Evolutionary conservation across 2,888 invertebrate genomes (phyloP).

Genomic region (Pharmacophagus antenor): DNA sequence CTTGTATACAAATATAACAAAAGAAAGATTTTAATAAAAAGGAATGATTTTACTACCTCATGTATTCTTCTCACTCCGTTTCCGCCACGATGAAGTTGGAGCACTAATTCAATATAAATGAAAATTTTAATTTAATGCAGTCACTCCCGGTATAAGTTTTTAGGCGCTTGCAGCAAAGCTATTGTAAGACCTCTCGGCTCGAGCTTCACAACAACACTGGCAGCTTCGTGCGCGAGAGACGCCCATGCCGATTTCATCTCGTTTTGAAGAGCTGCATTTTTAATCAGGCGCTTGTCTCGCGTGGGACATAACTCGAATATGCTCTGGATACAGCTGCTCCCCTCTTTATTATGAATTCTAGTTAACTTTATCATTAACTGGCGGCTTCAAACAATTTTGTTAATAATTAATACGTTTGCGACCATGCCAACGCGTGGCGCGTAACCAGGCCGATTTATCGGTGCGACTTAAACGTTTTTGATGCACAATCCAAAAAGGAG

Average conservation of each 20-base stretch:
- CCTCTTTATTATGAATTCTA: conserved; percentile 76
- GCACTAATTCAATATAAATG: conserved; percentile 27
- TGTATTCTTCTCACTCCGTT: conserved; percentile 3
- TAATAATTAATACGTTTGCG: conserved; percentile 67
- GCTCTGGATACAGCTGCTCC: conserved; percentile 73
- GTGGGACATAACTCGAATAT: conserved; percentile 78
- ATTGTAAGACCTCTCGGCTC: conserved; percentile 46
- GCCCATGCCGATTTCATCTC: conserved; percentile 66
- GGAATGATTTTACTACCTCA: conserved; percentile 14
- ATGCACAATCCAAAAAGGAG: neutral
- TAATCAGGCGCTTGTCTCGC: conserved; percentile 75
- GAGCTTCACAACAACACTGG: conserved; percentile 62
- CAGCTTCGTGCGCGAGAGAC: conserved; percentile 71
- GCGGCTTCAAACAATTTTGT: conserved; percentile 71
- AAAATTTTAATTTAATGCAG: conserved; percentile 28
- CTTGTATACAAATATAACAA: neutral
- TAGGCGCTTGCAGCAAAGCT: conserved; percentile 6
- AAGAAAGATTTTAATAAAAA: conserved; percentile 3
- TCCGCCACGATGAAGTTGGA: conserved; percentile 9
- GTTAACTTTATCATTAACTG: conserved; percentile 79
- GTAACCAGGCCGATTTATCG: neutral
- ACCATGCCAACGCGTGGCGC: conserved; percentile 49
- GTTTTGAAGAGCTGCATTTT: conserved; percentile 78
- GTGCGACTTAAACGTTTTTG: neutral
- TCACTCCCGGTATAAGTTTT: conserved; percentile 29